Percentiles rank a stretch among this genome's conserved stretches.
Conservation (phyloP, 2,113 vertebrate genomes). For the Scomber japonicus region DNA sequence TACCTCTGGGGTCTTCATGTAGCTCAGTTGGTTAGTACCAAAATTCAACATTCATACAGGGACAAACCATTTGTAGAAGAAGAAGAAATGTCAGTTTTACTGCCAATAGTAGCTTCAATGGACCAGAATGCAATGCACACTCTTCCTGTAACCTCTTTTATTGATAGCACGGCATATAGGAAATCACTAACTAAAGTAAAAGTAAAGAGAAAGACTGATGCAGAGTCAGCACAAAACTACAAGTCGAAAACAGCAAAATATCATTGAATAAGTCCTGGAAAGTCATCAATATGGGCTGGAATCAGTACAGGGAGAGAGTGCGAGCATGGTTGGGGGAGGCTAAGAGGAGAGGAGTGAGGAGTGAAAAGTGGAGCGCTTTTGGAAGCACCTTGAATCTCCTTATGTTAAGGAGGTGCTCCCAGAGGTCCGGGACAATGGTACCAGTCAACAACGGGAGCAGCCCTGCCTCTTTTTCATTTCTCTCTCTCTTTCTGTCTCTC, state of each 20-base stretch:
- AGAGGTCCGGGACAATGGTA: slow-evolving; percentile 78
- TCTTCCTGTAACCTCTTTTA: background rate
- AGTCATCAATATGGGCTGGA: slow-evolving; percentile 11
- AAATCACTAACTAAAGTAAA: background rate
- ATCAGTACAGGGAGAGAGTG: slow-evolving; percentile 14
- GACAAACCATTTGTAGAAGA: background rate
- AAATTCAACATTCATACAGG: slow-evolving; percentile 1
- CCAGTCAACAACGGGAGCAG: slow-evolving; percentile 77
- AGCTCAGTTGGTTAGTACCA: background rate
- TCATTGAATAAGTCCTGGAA: background rate
- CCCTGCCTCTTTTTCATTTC: slow-evolving; percentile 39
- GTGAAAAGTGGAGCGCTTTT: slow-evolving; percentile 74
- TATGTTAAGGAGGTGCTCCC: slow-evolving; percentile 72
- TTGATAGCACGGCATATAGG: background rate
- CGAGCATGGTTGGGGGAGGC: slow-evolving; percentile 18
- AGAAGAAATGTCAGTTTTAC: background rate
- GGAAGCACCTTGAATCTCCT: slow-evolving; percentile 70
- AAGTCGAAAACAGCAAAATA: background rate
- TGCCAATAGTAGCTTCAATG: background rate
- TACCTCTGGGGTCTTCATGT: too few relatives aligned
- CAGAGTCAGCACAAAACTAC: background rate
- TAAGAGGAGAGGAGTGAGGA: slow-evolving; percentile 46
- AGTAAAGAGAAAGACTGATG: background rate
- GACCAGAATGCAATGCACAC: slow-evolving; percentile 2
- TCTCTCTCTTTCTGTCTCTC: slow-evolving; percentile 10